These are phyloP conservation scores for Dasyornis broadbenti DNA, from an alignment of 2,113 vertebrate genomes.

Conservation along the genomic window DNA sequence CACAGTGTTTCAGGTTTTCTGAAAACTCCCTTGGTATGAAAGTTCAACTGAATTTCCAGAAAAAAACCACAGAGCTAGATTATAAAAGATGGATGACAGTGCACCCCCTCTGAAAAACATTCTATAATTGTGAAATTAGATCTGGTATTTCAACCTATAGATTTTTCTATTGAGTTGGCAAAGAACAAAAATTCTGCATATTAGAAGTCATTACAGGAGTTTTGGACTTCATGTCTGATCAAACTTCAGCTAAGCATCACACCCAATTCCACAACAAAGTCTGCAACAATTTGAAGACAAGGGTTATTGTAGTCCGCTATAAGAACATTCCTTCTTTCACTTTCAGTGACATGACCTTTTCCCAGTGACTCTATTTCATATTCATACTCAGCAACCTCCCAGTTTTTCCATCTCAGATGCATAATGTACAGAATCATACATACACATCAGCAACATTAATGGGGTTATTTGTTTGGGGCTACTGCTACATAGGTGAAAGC, in stretches of 20 bases:
- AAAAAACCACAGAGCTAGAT: not conserved
- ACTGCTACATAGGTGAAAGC: not conserved
- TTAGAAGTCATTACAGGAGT: not conserved
- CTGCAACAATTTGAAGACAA: not conserved
- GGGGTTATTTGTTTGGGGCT: fast-evolving
- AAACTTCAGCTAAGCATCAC: not conserved
- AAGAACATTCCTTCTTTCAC: not conserved
- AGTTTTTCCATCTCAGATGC: not conserved
- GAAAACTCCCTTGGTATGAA: not conserved
- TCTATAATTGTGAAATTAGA: not conserved
- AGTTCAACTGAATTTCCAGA: not conserved
- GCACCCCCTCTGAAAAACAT: not conserved
- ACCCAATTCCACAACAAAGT: not conserved
- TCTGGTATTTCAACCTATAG: not conserved
- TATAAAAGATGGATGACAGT: not conserved
- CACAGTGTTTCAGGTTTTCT: fast-evolving
- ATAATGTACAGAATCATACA: not conserved
- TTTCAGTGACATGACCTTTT: not conserved
- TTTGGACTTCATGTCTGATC: not conserved
- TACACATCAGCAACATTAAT: not conserved
- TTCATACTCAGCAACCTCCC: not conserved
- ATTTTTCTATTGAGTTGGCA: not conserved
- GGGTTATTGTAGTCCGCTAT: not conserved
- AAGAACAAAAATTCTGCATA: not conserved
- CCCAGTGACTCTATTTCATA: not conserved